These are phyloP conservation scores for Charanyca ferruginea DNA, from an alignment of 2,888 invertebrate genomes.

Conservation along the genomic window DNA sequence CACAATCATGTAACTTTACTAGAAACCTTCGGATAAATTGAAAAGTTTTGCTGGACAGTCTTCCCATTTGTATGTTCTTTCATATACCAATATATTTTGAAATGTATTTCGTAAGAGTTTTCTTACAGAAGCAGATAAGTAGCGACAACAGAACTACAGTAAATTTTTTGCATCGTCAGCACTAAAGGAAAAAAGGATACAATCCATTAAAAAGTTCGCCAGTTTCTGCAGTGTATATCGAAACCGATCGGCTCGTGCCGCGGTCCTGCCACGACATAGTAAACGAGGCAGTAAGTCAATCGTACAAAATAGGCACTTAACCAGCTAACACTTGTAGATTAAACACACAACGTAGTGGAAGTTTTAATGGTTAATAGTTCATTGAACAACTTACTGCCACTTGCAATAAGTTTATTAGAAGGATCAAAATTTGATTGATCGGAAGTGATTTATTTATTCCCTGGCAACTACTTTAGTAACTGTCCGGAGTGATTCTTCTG, in stretches of 20 bases:
- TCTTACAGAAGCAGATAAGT: slow-evolving; percentile 22
- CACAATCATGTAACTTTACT: slow-evolving; percentile 17
- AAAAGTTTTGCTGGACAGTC: slow-evolving; percentile 6
- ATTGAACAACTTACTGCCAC: neutral
- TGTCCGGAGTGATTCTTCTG: slow-evolving; percentile 31
- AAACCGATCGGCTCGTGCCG: slow-evolving; percentile 36
- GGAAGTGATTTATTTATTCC: neutral
- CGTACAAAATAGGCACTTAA: neutral
- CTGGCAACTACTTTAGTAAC: neutral
- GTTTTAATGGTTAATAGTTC: neutral
- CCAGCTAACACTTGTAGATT: no score
- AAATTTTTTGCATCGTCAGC: slow-evolving; percentile 45
- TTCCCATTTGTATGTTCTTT: neutral
- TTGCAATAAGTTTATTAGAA: neutral
- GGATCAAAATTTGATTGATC: neutral
- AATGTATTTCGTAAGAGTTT: neutral
- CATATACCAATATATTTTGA: neutral
- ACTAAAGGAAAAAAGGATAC: slow-evolving; percentile 41
- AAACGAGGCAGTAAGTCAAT: neutral
- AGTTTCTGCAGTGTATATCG: slow-evolving; percentile 50
- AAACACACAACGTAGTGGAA: neutral
- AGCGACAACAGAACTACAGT: slow-evolving; percentile 17
- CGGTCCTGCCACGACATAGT: neutral
- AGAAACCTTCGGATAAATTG: slow-evolving; percentile 3
- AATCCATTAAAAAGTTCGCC: slow-evolving; percentile 62